These are phyloP conservation scores for Quadroppia sp. DNA, from an alignment of 2,888 invertebrate genomes.

Conservation along the genomic window DNA sequence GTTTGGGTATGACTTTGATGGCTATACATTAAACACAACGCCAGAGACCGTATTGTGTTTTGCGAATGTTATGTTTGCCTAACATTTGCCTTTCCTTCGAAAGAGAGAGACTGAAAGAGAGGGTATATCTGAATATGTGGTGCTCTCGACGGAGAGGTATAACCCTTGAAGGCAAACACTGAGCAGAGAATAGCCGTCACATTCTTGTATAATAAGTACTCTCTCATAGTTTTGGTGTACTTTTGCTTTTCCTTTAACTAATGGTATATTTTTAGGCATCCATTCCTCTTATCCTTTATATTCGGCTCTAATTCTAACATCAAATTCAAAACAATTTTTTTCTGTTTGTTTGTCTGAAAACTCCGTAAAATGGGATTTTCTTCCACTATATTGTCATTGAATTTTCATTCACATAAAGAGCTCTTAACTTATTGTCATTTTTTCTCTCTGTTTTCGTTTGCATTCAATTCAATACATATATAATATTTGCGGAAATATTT, in stretches of 20 bases:
- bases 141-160: background rate
- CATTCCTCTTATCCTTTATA: background rate
- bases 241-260: background rate
- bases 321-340: background rate
- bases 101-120: no score
- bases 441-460: background rate
- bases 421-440: background rate
- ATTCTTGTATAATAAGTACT: constrained; percentile 5
- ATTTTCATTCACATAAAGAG: no score
- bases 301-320: background rate
- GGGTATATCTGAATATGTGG: background rate
- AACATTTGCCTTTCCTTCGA: no score
- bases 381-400: background rate
- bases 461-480: background rate
- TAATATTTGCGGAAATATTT: background rate
- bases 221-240: background rate
- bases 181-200: background rate
- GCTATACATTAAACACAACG: background rate
- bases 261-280: background rate
- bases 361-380: background rate
- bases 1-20: background rate
- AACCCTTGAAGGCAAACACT: background rate
- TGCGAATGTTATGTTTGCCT: constrained; percentile 1
- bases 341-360: no score
- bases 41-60: background rate